These are phyloP conservation scores for Perca fluviatilis DNA, from an alignment of 2,113 vertebrate species.

Conservation along the genomic window DNA sequence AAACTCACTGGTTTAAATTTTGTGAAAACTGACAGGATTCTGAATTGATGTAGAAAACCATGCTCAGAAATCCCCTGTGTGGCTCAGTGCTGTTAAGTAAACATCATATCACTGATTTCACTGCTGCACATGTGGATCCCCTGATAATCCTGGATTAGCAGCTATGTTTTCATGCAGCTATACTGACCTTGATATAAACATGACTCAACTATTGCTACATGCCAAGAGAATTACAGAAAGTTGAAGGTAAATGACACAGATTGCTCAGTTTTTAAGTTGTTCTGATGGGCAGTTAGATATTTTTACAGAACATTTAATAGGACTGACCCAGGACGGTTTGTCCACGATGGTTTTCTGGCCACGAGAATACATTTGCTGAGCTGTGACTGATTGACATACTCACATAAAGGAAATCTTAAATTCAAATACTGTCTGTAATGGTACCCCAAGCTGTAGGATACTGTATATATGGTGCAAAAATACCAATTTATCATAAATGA, in stretches of 20 bases:
- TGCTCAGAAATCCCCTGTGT: constrained; percentile 11
- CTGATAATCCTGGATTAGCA: constrained; percentile 42
- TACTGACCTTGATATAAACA: constrained; percentile 14
- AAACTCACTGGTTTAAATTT: background rate
- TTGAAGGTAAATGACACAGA: background rate
- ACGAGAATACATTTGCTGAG: background rate
- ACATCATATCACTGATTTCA: constrained; percentile 34
- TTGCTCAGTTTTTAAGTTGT: background rate
- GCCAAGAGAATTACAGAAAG: background rate
- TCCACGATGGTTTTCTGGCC: background rate
- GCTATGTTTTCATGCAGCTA: background rate
- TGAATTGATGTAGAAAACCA: constrained; percentile 15
- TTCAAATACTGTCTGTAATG: background rate
- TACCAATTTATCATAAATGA: background rate
- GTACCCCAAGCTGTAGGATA: background rate
- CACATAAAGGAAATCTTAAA: background rate
- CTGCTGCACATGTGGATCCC: constrained; percentile 9
- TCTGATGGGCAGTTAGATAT: background rate
- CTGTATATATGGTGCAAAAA: background rate
- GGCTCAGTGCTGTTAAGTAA: background rate
- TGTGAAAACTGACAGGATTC: constrained; percentile 13
- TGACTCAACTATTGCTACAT: background rate
- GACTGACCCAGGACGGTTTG: background rate
- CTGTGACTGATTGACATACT: background rate
- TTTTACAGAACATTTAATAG: background rate